Evolutionary conservation across 2,888 invertebrate species (phyloP).

Genomic region (Ornithoptera priamus): DNA sequence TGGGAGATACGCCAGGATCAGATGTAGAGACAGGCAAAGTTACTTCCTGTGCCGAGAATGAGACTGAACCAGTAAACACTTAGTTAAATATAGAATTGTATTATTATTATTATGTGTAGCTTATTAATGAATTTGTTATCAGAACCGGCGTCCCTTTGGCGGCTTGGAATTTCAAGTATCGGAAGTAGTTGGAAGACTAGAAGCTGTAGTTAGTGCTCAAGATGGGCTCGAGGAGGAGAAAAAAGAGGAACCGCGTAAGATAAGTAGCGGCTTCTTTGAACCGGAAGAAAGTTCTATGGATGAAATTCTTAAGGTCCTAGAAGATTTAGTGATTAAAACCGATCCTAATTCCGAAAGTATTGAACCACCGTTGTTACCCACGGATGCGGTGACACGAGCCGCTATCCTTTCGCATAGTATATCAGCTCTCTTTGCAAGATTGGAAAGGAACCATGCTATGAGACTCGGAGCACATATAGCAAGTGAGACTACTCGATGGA

Average conservation of each 20-base stretch:
- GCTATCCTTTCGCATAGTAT: conserved; percentile 92
- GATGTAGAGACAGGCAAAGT: conserved; percentile 61
- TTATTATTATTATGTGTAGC: background rate
- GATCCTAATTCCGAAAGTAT: conserved; percentile 82
- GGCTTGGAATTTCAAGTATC: conserved; percentile 86
- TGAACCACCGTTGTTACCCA: conserved; percentile 81
- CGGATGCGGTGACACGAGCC: conserved; percentile 79
- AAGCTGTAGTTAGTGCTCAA: conserved; percentile 81
- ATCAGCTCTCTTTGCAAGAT: conserved; percentile 90
- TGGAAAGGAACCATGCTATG: conserved; percentile 89
- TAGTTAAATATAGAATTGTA: conserved; percentile 24
- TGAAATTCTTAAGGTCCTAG: conserved; percentile 81
- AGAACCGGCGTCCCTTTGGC: conserved; percentile 83
- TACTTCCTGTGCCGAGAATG: conserved; percentile 50
- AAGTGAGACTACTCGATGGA: conserved; percentile 92
- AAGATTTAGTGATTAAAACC: conserved; percentile 81
- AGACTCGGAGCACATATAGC: conserved; percentile 90
- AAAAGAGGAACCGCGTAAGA: conserved; percentile 66
- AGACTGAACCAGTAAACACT: conserved; percentile 55
- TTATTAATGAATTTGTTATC: conserved; percentile 33
- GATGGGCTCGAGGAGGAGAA: conserved; percentile 66
- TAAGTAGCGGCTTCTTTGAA: conserved; percentile 76
- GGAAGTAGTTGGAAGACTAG: conserved; percentile 85
- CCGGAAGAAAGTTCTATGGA: conserved; percentile 80
- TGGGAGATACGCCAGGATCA: conserved; percentile 70